These are phyloP conservation scores for Pedetes capensis DNA, from an alignment of 2,113 vertebrate species.

Conservation along the genomic window DNA sequence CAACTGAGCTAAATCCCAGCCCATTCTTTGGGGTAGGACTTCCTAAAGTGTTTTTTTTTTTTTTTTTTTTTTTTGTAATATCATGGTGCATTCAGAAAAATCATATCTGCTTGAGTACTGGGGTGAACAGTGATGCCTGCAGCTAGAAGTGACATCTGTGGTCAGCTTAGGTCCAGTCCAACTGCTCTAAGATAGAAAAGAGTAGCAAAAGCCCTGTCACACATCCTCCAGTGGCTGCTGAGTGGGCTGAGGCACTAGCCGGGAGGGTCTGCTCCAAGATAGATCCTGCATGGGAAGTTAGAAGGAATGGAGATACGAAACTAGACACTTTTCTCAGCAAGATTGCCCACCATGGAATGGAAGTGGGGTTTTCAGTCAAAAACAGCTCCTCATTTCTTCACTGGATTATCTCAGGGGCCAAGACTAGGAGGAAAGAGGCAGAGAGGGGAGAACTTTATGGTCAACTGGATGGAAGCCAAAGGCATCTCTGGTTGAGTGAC, in stretches of 20 bases:
- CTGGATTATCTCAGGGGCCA: neutral
- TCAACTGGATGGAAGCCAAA: neutral
- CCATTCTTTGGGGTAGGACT: neutral
- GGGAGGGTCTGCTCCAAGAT: neutral
- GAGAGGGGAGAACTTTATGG: neutral
- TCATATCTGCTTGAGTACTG: neutral
- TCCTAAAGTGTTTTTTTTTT: neutral
- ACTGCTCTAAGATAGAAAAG: neutral
- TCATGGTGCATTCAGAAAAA: neutral
- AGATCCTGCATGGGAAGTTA: rapidly evolving
- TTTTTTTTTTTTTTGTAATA: no score
- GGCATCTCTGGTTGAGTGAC: neutral
- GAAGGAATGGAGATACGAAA: neutral
- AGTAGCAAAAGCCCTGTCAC: neutral
- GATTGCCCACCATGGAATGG: no score
- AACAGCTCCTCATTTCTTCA: neutral
- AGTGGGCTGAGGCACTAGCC: neutral
- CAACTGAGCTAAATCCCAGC: no score
- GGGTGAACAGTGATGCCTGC: neutral
- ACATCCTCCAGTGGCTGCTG: no score
- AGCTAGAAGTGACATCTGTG: neutral
- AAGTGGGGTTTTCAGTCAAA: neutral
- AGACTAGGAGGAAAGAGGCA: neutral
- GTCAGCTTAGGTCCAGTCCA: neutral
- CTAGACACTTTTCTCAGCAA: neutral